Conservation (phyloP, 2,888 invertebrate genomes). For the Diaphora mendica region DNA sequence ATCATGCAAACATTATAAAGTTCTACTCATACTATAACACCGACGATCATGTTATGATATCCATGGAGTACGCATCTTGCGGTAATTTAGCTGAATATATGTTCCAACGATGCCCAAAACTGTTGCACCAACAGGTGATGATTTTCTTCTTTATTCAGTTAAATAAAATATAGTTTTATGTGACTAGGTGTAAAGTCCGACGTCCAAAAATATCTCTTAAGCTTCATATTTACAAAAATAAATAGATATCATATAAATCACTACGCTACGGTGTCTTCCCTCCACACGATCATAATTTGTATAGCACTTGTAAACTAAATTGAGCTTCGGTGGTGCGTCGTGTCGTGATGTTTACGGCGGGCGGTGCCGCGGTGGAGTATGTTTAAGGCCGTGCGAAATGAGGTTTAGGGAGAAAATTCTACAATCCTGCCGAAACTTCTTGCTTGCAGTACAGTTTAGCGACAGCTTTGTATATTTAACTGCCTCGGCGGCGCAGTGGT, state of each 20-base stretch:
- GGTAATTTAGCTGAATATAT: constrained; percentile 92
- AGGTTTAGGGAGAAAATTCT: neutral
- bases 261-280: neutral
- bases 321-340: neutral
- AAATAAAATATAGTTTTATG: neutral
- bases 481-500: too few relatives aligned
- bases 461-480: neutral
- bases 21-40: constrained; percentile 90
- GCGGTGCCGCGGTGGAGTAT: neutral
- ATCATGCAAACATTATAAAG: constrained; percentile 91
- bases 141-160: neutral
- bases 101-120: constrained; percentile 82
- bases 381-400: neutral
- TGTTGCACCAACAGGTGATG: constrained; percentile 87
- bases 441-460: neutral
- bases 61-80: constrained; percentile 95
- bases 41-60: constrained; percentile 88
- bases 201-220: too few relatives aligned
- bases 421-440: neutral
- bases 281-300: neutral
- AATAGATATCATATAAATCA: too few relatives aligned
- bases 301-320: neutral
- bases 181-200: too few relatives aligned
- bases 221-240: too few relatives aligned
- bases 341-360: neutral